A percentile compares a stretch with the other conserved stretches of the same genome.
phyloP scores from a whole-genome alignment of 2,888 invertebrate species.

The Leucophora obtusa region DNA sequence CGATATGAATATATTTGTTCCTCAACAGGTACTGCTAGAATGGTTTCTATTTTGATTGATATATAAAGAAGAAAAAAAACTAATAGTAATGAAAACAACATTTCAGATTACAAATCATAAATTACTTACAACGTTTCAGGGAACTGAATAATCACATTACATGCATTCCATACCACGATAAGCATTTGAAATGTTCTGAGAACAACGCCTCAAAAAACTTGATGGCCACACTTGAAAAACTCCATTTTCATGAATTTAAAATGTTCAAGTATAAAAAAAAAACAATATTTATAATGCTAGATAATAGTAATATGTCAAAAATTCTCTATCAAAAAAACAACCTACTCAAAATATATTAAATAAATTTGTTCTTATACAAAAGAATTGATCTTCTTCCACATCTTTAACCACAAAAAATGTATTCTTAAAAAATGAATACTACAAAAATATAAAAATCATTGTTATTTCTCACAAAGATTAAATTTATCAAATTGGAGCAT shows the following conservation, averaged over 20 bases:
- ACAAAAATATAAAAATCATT: conserved; percentile 31
- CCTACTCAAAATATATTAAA: conserved; percentile 6
- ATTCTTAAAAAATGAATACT: conserved; percentile 5
- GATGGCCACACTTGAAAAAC: too few relatives aligned
- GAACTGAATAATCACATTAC: not conserved
- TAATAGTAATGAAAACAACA: conserved; percentile 4
- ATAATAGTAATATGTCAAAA: conserved; percentile 11
- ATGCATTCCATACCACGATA: not conserved
- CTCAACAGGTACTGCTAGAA: not conserved
- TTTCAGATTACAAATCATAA: conserved; percentile 1
- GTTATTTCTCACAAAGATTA: conserved; percentile 45
- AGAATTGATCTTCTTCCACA: conserved; percentile 9
- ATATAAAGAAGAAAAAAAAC: not conserved
- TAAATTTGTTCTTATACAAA: not conserved
- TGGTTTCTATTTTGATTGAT: conserved; percentile 39
- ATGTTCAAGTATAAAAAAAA: too few relatives aligned
- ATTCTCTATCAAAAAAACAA: not conserved
- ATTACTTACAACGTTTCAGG: not conserved
- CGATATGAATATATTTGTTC: not conserved
- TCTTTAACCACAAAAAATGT: conserved; percentile 25
- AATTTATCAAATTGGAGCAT: conserved; percentile 36
- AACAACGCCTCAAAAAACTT: not conserved
- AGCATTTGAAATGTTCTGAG: not conserved
- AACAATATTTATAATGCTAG: not conserved
- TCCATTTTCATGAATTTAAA: too few relatives aligned